Evolutionary conservation across 2,113 vertebrate species (phyloP), one percentile per base, ranked within the genome.

Genomic region (Mesitornis unicolor): DNA sequence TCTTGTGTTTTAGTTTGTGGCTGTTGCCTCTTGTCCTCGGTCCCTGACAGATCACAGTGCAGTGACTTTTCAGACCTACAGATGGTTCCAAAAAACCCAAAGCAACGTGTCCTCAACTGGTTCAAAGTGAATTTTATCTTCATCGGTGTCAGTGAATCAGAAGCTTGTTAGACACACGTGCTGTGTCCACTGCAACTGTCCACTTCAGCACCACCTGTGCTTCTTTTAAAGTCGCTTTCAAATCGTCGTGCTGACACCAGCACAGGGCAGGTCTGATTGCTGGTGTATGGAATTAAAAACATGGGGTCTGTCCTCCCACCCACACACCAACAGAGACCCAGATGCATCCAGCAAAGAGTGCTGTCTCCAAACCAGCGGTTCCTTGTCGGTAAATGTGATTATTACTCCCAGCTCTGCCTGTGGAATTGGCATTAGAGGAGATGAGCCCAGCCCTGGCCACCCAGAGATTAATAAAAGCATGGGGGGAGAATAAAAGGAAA

Each of bases 361-460:
- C 7, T 70, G 26, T 71, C 77, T 91, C 80, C 84, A 86, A 45
- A 69, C 43, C 16, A 6, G 6, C 33, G 45, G 56, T 40, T 82
- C 60, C 60, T 54, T 93, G 56, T 75, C 70, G 71, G 77, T 79
- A 95, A 94, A 89, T 51, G 38, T n/a, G n/a, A 24, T 92, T 85
- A 40, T 79, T 92, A 33, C 48, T 91, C 60, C 70, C 48, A 35
- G 61, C 61, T 95, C 35, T 76, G 70, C 57, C 45, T 92, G 48
- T 85, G 9, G 51, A 63, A 8, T 8, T 82, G 51, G 26, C 56
- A 11, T 57, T 5, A 90, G 40, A 47, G 38, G 71, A 90, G 54
- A 43, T n/a, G 26, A 95, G 80, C 73, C 47, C 80, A 90, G 56
- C 91, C 73, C 89, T 89, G 91, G 76, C 94, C 95, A 96, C 91